Conservation (phyloP, 2,797 vertebrate species). For the Psittacula echo region DNA sequence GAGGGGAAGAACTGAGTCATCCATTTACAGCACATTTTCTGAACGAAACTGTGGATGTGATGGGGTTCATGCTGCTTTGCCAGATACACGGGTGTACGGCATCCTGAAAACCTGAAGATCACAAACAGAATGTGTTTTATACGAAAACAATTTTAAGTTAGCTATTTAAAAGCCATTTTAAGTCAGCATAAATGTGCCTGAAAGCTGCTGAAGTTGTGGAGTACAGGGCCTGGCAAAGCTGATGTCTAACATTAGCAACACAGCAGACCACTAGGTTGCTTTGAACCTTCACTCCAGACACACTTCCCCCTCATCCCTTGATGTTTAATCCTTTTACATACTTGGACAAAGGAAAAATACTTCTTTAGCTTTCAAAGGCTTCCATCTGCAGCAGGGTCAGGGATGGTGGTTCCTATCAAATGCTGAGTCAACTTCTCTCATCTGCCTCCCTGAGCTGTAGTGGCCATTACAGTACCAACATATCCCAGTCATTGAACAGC, state of each 20-base stretch:
- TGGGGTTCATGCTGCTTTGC: neutral
- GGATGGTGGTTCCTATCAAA: neutral
- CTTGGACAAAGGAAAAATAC: neutral
- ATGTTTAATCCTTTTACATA: neutral
- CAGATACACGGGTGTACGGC: neutral
- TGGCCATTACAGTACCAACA: too few species aligned
- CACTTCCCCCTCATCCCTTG: neutral
- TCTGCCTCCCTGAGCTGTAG: neutral
- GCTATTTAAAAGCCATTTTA: neutral
- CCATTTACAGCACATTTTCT: neutral
- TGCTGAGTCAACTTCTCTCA: neutral
- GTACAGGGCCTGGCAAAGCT: neutral
- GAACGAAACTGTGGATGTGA: neutral
- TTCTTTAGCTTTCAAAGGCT: neutral
- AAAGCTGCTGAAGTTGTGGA: neutral
- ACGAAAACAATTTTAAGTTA: neutral
- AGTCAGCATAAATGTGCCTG: neutral
- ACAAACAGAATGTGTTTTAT: neutral
- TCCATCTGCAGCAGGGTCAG: neutral
- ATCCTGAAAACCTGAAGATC: neutral
- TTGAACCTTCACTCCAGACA: neutral
- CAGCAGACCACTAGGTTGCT: neutral
- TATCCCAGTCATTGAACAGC: neutral
- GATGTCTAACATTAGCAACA: accelerated
- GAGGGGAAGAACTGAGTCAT: neutral